Percentiles rank a stretch among this genome's conserved stretches.
Evolutionary conservation across 2,888 invertebrate genomes (phyloP).

Genomic region (Galeopsomyia nigrocyanea): DNA sequence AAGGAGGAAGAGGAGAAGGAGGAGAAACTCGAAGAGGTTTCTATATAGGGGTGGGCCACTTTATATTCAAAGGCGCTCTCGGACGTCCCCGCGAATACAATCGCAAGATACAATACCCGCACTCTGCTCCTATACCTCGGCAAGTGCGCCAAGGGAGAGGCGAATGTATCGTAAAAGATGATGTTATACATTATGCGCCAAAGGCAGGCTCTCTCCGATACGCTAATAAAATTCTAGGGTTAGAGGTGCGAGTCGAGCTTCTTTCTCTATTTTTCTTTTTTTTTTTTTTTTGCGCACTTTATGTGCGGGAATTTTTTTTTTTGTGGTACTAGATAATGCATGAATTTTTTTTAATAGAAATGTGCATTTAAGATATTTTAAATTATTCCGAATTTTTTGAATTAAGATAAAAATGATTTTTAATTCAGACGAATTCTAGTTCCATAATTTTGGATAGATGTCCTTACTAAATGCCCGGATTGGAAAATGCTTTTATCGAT

Average conservation of each 20-base stretch:
- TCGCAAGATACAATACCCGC: slow-evolving; percentile 66
- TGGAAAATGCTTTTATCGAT: too few species aligned
- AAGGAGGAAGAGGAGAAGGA: slow-evolving; percentile 7
- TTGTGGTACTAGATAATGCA: too few species aligned
- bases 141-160: slow-evolving; percentile 41
- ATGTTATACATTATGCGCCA: slow-evolving; percentile 66
- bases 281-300: too few species aligned
- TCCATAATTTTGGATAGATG: too few species aligned
- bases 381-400: too few species aligned
- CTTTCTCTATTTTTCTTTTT: too few species aligned
- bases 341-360: too few species aligned
- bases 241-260: slow-evolving; percentile 54
- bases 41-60: slow-evolving; percentile 56
- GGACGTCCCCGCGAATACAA: slow-evolving; percentile 67
- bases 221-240: slow-evolving; percentile 64
- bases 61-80: slow-evolving; percentile 67
- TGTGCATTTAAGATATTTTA: too few species aligned
- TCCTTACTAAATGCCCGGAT: too few species aligned
- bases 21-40: slow-evolving; percentile 37
- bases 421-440: too few species aligned
- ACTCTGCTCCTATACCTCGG: slow-evolving; percentile 54
- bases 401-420: too few species aligned
- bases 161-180: slow-evolving; percentile 66
- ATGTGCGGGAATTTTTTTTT: too few species aligned
- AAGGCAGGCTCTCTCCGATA: slow-evolving; percentile 56